Evolutionary conservation across 2,888 invertebrate species (phyloP), one percentile per base, ranked within the genome.

Genomic region (Chalcosyrphus nemorum): DNA sequence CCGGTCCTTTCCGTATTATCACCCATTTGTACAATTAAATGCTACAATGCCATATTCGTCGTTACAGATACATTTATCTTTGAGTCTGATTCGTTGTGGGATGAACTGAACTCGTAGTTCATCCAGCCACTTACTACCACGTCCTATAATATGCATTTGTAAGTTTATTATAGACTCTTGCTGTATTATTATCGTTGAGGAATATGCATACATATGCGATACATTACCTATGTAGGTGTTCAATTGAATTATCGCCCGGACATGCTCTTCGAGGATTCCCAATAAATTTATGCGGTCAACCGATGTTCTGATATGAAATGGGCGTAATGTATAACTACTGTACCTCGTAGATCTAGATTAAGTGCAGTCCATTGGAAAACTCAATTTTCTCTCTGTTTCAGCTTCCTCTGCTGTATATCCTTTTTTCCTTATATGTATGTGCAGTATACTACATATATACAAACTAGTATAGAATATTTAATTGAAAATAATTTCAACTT

Each of bases 281-380:
- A 78, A 82, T 82, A 74, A 82, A 82, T 82, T 77, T 78, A 82
- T 82, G 82, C 72, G 82, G 82, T 78, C 78, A 82, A 72, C 78
- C 78, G 63, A 72, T 72, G 72, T 65, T 61, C 54, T 82, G 81
- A 78, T 78, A 77, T 61, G 56, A 41, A 15, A 56, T 24, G 24
- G 13, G 35, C 29, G 61, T 9, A 54, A 57, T 59, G 43, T 50
- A 72, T 63, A 70, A 41, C 41, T 45, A 11, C n/a, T 2, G 17
- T 43, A 7, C 21, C 15, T 9, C 4, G 24, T 59, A 43, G 59
- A 54, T 71, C 65, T 70, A 54, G 78, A 72, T 72, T 68, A 68
- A 78, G 82, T 32, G 78, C 82, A 82, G 72, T 82, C 72, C 72
- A 68, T 78, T 82, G 82, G 82, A 82, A 82, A 82, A 78, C 82